A percentile compares a stretch with the other conserved stretches of the same genome.
Evolutionary conservation across 2,888 invertebrate species (phyloP).

Genomic region (Stenotaenia linearis): DNA sequence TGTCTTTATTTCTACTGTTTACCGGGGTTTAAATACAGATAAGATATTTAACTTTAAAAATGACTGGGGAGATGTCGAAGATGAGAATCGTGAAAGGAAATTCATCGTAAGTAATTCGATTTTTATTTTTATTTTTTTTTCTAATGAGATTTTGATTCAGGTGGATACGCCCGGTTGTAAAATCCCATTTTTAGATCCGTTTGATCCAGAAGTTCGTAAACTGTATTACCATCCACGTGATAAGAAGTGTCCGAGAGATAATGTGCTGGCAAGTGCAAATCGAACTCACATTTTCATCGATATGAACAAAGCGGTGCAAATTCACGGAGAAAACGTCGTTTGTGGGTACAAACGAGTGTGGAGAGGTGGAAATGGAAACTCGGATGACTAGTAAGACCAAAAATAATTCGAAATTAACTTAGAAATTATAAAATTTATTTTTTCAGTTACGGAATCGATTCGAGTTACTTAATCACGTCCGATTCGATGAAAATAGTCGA

Average conservation of each 20-base stretch:
- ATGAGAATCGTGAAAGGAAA: too few relatives aligned
- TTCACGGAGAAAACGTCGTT: background rate
- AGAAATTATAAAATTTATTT: too few relatives aligned
- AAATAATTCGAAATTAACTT: too few relatives aligned
- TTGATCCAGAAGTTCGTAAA: slow-evolving; percentile 26
- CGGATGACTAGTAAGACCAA: background rate
- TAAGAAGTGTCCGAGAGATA: background rate
- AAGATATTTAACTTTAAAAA: too few relatives aligned
- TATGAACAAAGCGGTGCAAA: background rate
- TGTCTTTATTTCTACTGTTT: too few relatives aligned
- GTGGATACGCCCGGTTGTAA: slow-evolving; percentile 31
- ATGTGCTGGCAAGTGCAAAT: background rate
- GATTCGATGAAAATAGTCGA: background rate
- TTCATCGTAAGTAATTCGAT: too few relatives aligned
- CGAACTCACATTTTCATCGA: background rate
- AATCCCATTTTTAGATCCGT: slow-evolving; percentile 33
- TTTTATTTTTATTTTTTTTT: too few relatives aligned
- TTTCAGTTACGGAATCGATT: background rate
- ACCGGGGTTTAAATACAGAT: too few relatives aligned
- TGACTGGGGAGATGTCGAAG: too few relatives aligned
- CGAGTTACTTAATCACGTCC: background rate
- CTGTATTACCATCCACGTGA: background rate
- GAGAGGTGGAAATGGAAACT: background rate
- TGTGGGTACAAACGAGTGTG: slow-evolving; percentile 28
- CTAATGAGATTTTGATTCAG: too few relatives aligned